phyloP scores from a whole-genome alignment of 64 coral and sea anemone species.

The Acropora yongei region DNA sequence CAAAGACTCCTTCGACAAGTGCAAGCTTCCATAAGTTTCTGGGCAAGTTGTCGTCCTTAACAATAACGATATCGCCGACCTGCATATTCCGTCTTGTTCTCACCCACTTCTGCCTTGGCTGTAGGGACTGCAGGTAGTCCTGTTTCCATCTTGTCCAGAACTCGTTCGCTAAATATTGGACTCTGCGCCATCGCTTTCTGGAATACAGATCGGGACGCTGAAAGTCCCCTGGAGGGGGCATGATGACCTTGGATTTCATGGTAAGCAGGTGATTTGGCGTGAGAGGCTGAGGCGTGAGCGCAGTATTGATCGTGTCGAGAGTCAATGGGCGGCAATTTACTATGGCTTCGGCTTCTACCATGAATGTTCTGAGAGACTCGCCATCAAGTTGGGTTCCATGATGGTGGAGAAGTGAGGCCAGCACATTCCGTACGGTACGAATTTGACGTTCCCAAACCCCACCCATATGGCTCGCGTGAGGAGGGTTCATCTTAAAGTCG shows the following conservation, averaged over 20 bases:
- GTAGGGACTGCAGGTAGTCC: neutral
- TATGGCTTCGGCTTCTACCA: neutral
- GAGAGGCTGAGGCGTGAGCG: conserved; percentile 3
- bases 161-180: conserved; percentile 1
- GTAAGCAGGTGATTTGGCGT: neutral
- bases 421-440: neutral
- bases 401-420: neutral
- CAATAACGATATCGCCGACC: neutral
- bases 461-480: neutral
- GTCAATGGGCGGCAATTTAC: conserved; percentile 45
- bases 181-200: conserved; percentile 14
- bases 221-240: conserved; percentile 38
- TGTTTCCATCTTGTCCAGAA: conserved; percentile 26
- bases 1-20: neutral
- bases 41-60: conserved; percentile 23
- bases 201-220: conserved; percentile 31
- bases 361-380: conserved; percentile 34
- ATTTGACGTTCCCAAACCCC: conserved; percentile 48
- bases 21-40: conserved; percentile 7
- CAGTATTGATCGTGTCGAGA: neutral
- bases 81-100: neutral
- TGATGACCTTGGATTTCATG: neutral
- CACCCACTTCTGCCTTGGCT: neutral
- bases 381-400: conserved; percentile 20
- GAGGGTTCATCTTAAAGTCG: conserved; percentile 27